These are phyloP conservation scores for Peromyscus attwateri DNA, from an alignment of 2,797 vertebrate genomes.

Conservation along the genomic window DNA sequence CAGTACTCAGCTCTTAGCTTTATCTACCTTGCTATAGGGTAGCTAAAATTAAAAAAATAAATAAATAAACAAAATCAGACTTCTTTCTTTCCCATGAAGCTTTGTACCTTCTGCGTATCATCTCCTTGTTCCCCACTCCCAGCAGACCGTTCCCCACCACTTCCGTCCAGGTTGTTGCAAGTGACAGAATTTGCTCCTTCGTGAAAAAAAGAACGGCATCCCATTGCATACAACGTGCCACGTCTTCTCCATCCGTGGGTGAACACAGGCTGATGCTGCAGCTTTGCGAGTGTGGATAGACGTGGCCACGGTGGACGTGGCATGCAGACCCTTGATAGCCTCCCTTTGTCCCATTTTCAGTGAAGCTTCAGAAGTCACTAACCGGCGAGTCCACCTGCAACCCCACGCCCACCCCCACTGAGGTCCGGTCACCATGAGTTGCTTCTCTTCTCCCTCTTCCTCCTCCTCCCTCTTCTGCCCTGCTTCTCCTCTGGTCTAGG, in stretches of 20 bases:
- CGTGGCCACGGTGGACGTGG: background rate
- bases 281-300: too few species aligned
- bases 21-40: too few species aligned
- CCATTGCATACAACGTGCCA: background rate
- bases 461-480: too few species aligned
- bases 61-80: background rate
- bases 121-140: background rate
- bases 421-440: background rate
- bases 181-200: background rate
- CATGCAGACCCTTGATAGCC: background rate
- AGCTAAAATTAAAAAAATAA: background rate
- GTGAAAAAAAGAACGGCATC: background rate
- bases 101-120: background rate
- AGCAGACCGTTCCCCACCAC: background rate
- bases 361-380: background rate
- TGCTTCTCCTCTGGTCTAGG: background rate
- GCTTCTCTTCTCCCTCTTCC: background rate
- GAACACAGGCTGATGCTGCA: background rate
- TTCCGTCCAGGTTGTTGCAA: background rate
- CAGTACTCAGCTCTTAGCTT: background rate
- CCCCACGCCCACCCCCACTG: fast-evolving
- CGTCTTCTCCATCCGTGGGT: background rate
- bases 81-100: background rate
- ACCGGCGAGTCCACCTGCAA: background rate
- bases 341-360: background rate